A percentile compares a stretch with the other conserved stretches of the same genome.
phyloP scores from a whole-genome alignment of 92 coral and sea anemone genomes.

The Paramuricea clavata region DNA sequence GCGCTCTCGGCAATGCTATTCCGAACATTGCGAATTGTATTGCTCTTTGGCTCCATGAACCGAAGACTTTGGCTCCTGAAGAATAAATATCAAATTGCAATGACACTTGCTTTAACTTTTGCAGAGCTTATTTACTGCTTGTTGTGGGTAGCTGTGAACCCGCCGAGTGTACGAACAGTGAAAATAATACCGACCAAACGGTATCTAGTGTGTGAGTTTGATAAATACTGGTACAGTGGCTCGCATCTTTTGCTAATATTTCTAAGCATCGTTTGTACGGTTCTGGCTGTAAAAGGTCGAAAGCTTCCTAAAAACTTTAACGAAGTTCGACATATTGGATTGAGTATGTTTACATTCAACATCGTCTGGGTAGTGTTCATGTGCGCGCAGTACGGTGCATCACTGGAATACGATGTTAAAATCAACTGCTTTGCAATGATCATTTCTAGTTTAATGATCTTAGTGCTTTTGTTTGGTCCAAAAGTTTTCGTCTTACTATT shows the following conservation, averaged over 20 bases:
- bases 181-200: conserved; percentile 56
- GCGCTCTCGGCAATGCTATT: conserved; percentile 75
- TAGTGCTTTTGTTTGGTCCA: conserved; percentile 76
- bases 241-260: conserved; percentile 67
- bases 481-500: conserved; percentile 72
- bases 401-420: conserved; percentile 59
- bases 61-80: conserved; percentile 35
- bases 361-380: conserved; percentile 77
- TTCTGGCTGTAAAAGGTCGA: conserved; percentile 78
- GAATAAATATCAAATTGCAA: conserved; percentile 37
- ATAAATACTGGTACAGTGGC: conserved; percentile 67
- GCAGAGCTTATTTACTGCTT: conserved; percentile 70
- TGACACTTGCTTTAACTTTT: conserved; percentile 40
- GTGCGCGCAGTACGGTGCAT: conserved; percentile 77
- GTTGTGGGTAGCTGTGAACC: conserved; percentile 73
- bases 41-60: conserved; percentile 44
- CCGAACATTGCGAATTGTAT: conserved; percentile 81
- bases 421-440: conserved; percentile 72
- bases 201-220: conserved; percentile 59
- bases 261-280: conserved; percentile 77
- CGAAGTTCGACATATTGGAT: conserved; percentile 85
- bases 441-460: conserved; percentile 69
- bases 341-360: conserved; percentile 86
- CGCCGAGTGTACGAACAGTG: conserved; percentile 67
- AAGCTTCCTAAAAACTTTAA: conserved; percentile 88